These are phyloP conservation scores for Palythoa heliodiscus DNA, from an alignment of 92 coral and sea anemone species.

Conservation along the genomic window DNA sequence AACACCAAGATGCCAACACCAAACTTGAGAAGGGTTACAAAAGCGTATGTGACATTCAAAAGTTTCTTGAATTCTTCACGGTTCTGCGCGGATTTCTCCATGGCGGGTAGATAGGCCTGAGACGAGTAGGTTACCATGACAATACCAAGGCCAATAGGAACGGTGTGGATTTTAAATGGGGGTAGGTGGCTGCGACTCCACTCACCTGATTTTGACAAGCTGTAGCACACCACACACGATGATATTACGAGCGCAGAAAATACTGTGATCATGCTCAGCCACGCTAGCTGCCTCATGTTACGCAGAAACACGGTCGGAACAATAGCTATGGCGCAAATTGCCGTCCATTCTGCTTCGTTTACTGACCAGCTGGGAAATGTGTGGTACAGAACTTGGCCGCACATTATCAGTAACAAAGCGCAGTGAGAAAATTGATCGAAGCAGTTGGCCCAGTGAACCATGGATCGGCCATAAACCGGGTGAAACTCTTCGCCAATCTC, in stretches of 20 bases:
- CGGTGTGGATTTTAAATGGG: slow-evolving; percentile 61
- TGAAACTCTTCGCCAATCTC: slow-evolving; percentile 64
- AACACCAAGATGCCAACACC: slow-evolving; percentile 59
- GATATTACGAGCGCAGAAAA: slow-evolving; percentile 57
- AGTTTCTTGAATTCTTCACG: slow-evolving; percentile 60
- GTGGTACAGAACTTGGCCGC: slow-evolving; percentile 60
- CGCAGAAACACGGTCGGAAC: slow-evolving; percentile 58
- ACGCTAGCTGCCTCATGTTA: slow-evolving; percentile 61
- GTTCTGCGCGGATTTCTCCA: slow-evolving; percentile 56
- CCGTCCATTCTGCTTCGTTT: slow-evolving; percentile 63
- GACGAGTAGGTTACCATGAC: slow-evolving; percentile 70
- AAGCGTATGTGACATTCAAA: slow-evolving; percentile 58
- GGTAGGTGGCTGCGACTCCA: slow-evolving; percentile 55
- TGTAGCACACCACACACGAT: slow-evolving; percentile 50
- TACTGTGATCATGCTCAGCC: slow-evolving; percentile 63
- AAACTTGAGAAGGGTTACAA: slow-evolving; percentile 61
- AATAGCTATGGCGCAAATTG: slow-evolving; percentile 52
- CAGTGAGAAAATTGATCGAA: slow-evolving; percentile 69
- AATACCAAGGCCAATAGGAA: slow-evolving; percentile 61
- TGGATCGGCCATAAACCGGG: slow-evolving; percentile 54
- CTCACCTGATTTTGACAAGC: slow-evolving; percentile 53
- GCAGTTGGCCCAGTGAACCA: slow-evolving; percentile 64
- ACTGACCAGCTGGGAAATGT: slow-evolving; percentile 54
- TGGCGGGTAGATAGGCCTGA: slow-evolving; percentile 59
- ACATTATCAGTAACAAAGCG: slow-evolving; percentile 57